phyloP scores from a whole-genome alignment of 2,888 invertebrate species.

The Sinelater perroti region DNA sequence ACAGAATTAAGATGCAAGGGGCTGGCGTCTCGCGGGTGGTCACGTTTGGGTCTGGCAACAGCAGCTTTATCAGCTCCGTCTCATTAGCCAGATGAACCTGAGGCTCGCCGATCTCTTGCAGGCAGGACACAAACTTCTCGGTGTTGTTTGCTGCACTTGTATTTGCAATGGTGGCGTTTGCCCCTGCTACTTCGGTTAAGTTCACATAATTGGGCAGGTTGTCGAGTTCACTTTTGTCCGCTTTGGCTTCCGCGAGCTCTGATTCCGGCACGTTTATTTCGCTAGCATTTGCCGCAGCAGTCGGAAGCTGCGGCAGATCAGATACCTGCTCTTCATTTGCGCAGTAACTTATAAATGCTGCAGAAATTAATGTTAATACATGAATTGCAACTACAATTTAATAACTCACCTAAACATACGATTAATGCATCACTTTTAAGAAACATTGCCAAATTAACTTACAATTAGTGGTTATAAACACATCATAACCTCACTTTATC shows the following conservation, averaged over 20 bases:
- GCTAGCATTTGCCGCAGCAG: not conserved
- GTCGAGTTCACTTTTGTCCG: conserved; percentile 15
- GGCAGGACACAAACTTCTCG: conserved; percentile 54
- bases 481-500: too few species aligned
- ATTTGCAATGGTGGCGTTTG: conserved; percentile 37
- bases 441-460: too few species aligned
- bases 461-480: too few species aligned
- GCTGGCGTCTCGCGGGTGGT: conserved; percentile 70
- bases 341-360: too few species aligned
- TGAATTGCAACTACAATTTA: too few species aligned
- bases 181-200: conserved; percentile 25
- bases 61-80: conserved; percentile 71
- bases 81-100: conserved; percentile 75
- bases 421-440: too few species aligned
- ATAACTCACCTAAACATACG: too few species aligned
- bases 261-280: not conserved
- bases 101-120: conserved; percentile 50
- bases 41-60: conserved; percentile 72
- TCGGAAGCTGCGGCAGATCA: too few species aligned
- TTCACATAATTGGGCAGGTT: conserved; percentile 15
- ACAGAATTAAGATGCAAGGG: conserved; percentile 81
- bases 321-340: not conserved
- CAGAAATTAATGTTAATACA: too few species aligned
- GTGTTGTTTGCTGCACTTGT: conserved; percentile 43
- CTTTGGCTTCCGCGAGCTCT: not conserved